A percentile compares a stretch with the other conserved stretches of the same genome.
phyloP scores from a whole-genome alignment of 2,888 invertebrate genomes.

The Lithophane socia region DNA sequence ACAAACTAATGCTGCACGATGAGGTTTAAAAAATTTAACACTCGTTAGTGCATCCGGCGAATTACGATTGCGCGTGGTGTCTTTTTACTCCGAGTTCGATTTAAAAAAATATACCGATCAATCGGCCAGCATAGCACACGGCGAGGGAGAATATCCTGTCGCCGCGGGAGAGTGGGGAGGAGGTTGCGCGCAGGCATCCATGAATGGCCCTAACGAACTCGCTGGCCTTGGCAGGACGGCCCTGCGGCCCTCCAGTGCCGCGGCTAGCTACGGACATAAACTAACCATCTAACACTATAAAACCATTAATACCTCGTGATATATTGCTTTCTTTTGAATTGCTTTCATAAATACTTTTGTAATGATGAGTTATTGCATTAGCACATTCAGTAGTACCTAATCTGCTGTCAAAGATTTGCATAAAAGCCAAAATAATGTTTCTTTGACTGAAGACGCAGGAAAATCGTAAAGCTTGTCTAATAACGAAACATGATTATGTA shows the following conservation, averaged over 20 bases:
- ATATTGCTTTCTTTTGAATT: conserved; percentile 40
- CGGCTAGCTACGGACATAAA: conserved; percentile 61
- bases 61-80: conserved; percentile 84
- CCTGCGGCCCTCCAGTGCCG: conserved; percentile 72
- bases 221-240: conserved; percentile 87
- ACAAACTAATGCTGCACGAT: conserved; percentile 80
- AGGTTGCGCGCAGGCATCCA: conserved; percentile 85
- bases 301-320: conserved; percentile 39
- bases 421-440: conserved; percentile 25
- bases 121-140: conserved; percentile 84
- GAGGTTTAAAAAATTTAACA: conserved; percentile 84
- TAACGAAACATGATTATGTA: conserved; percentile 46
- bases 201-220: conserved; percentile 90
- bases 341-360: conserved; percentile 39
- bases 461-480: conserved; percentile 49
- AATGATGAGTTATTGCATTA: conserved; percentile 38
- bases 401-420: conserved; percentile 29
- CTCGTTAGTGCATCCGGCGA: conserved; percentile 90
- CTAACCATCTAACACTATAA: conserved; percentile 55
- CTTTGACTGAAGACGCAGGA: conserved; percentile 40
- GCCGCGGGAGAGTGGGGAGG: conserved; percentile 77
- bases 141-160: conserved; percentile 86
- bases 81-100: conserved; percentile 83
- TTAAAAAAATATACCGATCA: conserved; percentile 85
- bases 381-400: conserved; percentile 3